These are phyloP conservation scores for Drosophila meridiana DNA, from an alignment of 2,888 invertebrate species.

Conservation along the genomic window DNA sequence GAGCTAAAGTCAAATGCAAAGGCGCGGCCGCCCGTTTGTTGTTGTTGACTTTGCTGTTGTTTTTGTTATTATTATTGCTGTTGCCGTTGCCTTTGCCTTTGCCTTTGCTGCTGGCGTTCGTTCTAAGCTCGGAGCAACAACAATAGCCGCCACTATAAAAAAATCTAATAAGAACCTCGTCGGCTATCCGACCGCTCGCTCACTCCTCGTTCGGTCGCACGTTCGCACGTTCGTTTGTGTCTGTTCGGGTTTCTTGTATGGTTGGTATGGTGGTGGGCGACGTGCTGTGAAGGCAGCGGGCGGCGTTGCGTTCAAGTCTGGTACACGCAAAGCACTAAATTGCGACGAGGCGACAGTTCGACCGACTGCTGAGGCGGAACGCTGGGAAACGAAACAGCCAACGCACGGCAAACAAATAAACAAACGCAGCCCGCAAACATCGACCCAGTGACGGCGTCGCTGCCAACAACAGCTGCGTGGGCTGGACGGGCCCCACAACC, in stretches of 20 bases:
- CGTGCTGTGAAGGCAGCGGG: constrained; percentile 47
- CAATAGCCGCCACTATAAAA: constrained; percentile 58
- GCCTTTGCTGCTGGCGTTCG: constrained; percentile 28
- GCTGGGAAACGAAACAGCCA: constrained; percentile 51
- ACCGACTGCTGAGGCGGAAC: constrained; percentile 60
- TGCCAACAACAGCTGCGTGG: constrained; percentile 7
- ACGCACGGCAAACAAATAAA: constrained; percentile 64
- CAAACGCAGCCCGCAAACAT: constrained; percentile 70
- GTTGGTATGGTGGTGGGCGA: constrained; percentile 41
- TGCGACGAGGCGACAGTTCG: constrained; percentile 50
- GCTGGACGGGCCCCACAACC: constrained; percentile 10
- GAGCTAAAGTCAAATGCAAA: constrained; percentile 47
- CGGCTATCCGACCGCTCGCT: constrained; percentile 31
- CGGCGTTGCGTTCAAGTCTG: constrained; percentile 69
- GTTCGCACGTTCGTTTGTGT: constrained; percentile 22
- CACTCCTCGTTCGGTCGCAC: neutral
- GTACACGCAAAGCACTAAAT: constrained; percentile 70
- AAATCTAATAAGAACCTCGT: constrained; percentile 70
- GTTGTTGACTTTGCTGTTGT: constrained; percentile 32
- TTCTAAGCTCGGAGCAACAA: constrained; percentile 54
- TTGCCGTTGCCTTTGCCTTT: constrained; percentile 12
- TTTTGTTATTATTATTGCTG: constrained; percentile 19
- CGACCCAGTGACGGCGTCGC: constrained; percentile 50
- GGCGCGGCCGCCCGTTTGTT: constrained; percentile 62
- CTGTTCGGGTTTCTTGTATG: constrained; percentile 32